A percentile compares a stretch with the other conserved stretches of the same genome.
Evolutionary conservation across 2,888 invertebrate genomes (phyloP).

Genomic region (Agonopterix alstromeriana): DNA sequence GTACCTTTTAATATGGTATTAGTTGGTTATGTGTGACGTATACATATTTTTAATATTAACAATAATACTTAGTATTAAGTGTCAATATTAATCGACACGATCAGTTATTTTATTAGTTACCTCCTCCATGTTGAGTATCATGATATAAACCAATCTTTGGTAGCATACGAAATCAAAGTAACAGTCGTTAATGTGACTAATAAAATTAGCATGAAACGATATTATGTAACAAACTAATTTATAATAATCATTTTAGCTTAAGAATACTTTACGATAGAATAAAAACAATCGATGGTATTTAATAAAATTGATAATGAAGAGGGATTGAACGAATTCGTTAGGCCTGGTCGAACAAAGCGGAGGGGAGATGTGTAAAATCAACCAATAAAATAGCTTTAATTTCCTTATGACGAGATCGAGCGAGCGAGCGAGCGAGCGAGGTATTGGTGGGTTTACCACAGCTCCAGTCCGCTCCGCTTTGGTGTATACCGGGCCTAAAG

Average conservation of each 20-base stretch:
- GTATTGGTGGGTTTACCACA: no score
- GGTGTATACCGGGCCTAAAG: no score
- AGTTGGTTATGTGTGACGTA: no score
- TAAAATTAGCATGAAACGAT: constrained; percentile 1
- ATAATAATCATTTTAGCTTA: not conserved
- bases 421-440: no score
- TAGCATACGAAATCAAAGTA: constrained; percentile 12
- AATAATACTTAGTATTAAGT: not conserved
- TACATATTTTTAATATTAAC: no score
- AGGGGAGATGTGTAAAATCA: no score
- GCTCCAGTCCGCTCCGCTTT: no score
- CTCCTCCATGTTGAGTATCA: constrained; percentile 18
- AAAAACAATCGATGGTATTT: not conserved
- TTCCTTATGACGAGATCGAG: no score
- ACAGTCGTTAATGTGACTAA: constrained; percentile 1
- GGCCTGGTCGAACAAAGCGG: no score
- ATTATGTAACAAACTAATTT: not conserved
- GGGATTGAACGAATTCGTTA: no score
- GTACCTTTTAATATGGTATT: no score
- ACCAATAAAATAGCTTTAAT: no score
- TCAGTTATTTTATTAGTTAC: not conserved
- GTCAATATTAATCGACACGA: not conserved
- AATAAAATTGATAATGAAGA: not conserved
- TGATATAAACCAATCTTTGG: constrained; percentile 25
- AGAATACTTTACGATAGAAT: not conserved